These are phyloP conservation scores for Aptenodytes forsteri DNA, from an alignment of 2,113 vertebrate species.

Conservation along the genomic window DNA sequence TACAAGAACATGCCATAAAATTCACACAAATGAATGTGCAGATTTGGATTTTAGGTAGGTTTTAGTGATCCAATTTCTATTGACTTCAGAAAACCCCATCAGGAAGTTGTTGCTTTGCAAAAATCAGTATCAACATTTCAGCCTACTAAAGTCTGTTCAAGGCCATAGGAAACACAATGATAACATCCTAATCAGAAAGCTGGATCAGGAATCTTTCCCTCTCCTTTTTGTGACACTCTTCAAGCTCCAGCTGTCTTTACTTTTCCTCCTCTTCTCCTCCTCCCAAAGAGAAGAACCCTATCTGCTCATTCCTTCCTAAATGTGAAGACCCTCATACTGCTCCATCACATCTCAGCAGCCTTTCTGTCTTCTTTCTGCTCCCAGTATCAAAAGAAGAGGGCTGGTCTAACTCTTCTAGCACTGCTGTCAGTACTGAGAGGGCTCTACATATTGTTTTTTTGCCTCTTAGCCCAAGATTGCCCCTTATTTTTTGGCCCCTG, in stretches of 20 bases:
- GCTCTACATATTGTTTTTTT: background rate
- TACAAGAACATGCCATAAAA: background rate
- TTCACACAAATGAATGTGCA: background rate
- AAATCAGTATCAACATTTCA: background rate
- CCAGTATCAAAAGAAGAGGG: background rate
- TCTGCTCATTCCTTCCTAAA: background rate
- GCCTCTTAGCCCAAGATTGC: background rate
- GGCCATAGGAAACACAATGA: background rate
- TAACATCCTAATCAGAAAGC: background rate
- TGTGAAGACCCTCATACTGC: background rate
- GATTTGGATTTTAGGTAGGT: background rate
- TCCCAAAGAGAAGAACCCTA: background rate
- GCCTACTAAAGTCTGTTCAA: background rate
- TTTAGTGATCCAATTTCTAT: background rate
- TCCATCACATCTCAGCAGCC: background rate
- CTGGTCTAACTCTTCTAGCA: background rate
- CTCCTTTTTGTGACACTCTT: background rate
- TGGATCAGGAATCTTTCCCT: background rate
- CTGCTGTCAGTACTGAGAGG: background rate
- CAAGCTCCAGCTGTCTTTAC: background rate
- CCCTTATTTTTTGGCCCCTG: background rate
- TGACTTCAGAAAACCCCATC: background rate
- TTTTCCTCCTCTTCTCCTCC: background rate
- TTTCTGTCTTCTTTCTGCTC: background rate
- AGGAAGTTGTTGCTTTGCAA: background rate